Conservation (phyloP, 2,113 vertebrate species). For the Marcusenius ussheri region DNA sequence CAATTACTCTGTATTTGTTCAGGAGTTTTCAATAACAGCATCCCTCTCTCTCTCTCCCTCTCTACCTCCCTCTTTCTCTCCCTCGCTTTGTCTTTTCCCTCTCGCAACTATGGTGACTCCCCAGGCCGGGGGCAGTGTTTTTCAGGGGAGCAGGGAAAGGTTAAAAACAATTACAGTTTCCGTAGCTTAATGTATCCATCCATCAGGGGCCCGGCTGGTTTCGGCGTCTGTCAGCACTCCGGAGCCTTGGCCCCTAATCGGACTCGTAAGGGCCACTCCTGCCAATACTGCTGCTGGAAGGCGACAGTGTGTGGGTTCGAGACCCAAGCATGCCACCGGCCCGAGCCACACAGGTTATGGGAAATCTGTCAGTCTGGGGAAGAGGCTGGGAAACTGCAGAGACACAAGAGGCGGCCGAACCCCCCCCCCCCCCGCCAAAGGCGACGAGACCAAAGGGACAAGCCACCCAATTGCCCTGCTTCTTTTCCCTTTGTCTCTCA, state of each 20-base stretch:
- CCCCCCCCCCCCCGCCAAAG: neutral
- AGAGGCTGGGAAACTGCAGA: neutral
- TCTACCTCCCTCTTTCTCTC: constrained; percentile 46
- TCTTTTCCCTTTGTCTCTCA: neutral
- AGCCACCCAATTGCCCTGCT: neutral
- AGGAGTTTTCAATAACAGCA: constrained; percentile 62
- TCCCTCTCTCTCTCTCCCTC: constrained; percentile 46
- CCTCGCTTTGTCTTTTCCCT: constrained; percentile 45
- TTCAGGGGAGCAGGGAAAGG: constrained; percentile 50
- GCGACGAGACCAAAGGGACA: neutral
- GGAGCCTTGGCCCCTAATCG: neutral
- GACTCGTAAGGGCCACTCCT: neutral
- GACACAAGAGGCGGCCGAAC: neutral
- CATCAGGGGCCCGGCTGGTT: constrained; percentile 44
- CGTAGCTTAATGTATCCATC: constrained; percentile 62
- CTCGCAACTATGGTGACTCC: constrained; percentile 48
- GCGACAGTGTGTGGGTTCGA: neutral
- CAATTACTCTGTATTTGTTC: constrained; percentile 60
- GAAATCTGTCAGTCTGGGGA: neutral
- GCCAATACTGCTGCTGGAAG: neutral
- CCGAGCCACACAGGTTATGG: neutral
- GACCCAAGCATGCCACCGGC: neutral
- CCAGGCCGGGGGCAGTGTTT: constrained; percentile 49
- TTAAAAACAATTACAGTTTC: constrained; percentile 66
- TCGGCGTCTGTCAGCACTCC: neutral